Conservation (phyloP, 2,888 invertebrate species). For the Rapana venosa region DNA sequence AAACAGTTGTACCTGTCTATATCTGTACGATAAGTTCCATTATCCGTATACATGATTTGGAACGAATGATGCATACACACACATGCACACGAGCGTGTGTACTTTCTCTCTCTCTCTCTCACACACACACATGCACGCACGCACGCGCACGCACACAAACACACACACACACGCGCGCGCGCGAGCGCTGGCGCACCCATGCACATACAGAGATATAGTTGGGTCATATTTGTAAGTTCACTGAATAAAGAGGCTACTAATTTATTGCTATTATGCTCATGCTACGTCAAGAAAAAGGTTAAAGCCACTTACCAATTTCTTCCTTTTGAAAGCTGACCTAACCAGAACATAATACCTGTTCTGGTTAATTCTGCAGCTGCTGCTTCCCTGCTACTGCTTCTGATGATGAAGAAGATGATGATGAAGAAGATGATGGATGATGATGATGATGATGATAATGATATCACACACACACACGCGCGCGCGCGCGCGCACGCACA, state of each 20-base stretch:
- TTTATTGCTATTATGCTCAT: too few species aligned
- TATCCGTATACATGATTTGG: neutral
- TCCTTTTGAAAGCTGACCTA: too few species aligned
- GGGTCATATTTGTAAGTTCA: too few species aligned
- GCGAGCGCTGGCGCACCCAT: neutral
- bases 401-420: too few species aligned
- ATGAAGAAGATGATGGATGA: too few species aligned
- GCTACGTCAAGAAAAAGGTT: too few species aligned
- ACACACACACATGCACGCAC: neutral
- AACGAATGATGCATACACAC: neutral
- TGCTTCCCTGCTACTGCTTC: too few species aligned
- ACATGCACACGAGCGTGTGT: neutral
- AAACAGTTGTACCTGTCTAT: neutral
- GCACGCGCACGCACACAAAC: neutral
- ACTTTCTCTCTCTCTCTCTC: neutral
- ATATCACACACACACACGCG: neutral
- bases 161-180: neutral
- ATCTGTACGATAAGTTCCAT: neutral
- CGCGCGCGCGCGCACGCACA: neutral
- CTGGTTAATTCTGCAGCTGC: too few species aligned
- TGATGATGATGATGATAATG: too few species aligned
- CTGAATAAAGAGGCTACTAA: too few species aligned
- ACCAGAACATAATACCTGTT: too few species aligned
- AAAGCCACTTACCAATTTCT: too few species aligned
- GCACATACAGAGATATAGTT: neutral